phyloP scores from a whole-genome alignment of 92 coral and sea anemone genomes.

The Umimayanthus kanabou region DNA sequence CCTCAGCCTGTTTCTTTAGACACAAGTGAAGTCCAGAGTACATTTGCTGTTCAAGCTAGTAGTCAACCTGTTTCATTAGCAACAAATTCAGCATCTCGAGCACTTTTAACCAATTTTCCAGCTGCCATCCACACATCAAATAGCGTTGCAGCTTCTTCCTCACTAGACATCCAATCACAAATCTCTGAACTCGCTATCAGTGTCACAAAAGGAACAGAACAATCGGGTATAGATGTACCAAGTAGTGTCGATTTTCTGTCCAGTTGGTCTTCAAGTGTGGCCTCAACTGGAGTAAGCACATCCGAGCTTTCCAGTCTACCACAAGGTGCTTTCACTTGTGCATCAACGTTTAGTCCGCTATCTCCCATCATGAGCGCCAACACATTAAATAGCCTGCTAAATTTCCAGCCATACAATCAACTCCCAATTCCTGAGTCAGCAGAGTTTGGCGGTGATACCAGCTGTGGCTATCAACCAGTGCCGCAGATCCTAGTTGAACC shows the following conservation, averaged over 20 bases:
- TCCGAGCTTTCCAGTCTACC: constrained; percentile 11
- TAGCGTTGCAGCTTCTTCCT: neutral
- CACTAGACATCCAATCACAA: neutral
- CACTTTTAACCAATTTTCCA: neutral
- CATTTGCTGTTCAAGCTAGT: neutral
- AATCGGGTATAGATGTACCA: neutral
- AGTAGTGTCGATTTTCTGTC: constrained; percentile 9
- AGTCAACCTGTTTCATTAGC: neutral
- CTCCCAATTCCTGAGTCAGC: neutral
- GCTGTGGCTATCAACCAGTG: constrained; percentile 7
- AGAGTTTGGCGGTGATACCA: neutral
- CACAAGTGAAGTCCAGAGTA: neutral
- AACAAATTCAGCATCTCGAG: neutral
- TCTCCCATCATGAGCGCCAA: constrained; percentile 44
- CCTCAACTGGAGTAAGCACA: neutral
- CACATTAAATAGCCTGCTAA: constrained; percentile 24
- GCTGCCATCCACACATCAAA: neutral
- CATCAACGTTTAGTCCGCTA: constrained; percentile 23
- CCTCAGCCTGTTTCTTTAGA: neutral
- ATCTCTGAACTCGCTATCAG: constrained; percentile 22
- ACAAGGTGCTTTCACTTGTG: constrained; percentile 20
- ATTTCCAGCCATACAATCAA: constrained; percentile 18
- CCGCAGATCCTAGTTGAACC: constrained; percentile 16
- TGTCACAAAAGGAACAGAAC: constrained; percentile 18
- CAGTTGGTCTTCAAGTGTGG: constrained; percentile 2